Conservation (phyloP, 2,797 vertebrate genomes). For the Pseudochirops corinnae region DNA sequence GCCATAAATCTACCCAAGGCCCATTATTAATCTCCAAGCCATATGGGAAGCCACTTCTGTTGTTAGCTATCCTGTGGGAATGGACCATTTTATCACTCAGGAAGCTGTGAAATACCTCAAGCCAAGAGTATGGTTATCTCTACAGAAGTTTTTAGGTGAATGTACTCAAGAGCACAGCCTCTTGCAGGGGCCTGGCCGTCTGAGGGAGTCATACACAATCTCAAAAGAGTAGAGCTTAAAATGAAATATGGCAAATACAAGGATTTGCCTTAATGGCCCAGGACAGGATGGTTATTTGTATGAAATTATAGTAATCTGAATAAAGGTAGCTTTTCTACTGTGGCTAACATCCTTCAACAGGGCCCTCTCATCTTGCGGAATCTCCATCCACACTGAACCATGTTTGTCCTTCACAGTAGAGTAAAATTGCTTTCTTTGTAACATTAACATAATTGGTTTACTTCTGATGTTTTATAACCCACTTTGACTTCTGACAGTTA, state of each 20-base stretch:
- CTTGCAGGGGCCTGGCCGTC: conserved; percentile 15
- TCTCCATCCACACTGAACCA: neutral
- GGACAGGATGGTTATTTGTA: neutral
- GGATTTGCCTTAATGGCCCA: neutral
- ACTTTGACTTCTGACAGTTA: neutral
- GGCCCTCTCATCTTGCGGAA: neutral
- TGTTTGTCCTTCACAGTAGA: neutral
- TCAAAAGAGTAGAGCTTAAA: conserved; percentile 11
- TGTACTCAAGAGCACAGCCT: neutral
- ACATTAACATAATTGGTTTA: neutral
- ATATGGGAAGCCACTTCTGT: conserved; percentile 49
- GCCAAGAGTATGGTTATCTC: conserved; percentile 59
- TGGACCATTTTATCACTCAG: conserved; percentile 45
- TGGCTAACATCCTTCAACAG: neutral
- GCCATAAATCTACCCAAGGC: conserved; percentile 67
- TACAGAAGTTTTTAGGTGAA: conserved; percentile 32
- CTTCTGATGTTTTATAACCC: neutral
- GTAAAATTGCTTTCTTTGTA: neutral
- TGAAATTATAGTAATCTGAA: neutral
- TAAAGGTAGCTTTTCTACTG: neutral
- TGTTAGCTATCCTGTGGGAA: conserved; percentile 47
- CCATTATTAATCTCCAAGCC: conserved; percentile 67
- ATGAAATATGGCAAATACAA: neutral
- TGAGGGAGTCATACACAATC: neutral
- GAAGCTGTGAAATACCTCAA: conserved; percentile 56